A percentile compares a stretch with the other conserved stretches of the same genome.
Evolutionary conservation across 2,888 invertebrate species (phyloP).

Genomic region (Corbicula japonica): DNA sequence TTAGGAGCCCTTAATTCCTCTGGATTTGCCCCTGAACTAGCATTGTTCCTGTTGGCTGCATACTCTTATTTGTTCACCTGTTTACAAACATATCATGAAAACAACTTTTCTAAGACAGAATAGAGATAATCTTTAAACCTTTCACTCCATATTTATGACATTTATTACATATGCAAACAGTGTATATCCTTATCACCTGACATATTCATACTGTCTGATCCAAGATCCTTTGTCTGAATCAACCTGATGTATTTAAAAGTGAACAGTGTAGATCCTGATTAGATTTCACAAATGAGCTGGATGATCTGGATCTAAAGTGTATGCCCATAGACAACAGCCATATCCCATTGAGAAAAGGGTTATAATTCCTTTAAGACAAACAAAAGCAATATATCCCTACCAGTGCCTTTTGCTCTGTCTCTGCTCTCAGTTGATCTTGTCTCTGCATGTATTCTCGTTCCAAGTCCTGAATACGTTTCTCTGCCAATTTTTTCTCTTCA

Average conservation of each 20-base stretch:
- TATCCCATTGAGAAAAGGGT: background rate
- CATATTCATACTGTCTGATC: no score
- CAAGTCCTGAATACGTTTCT: slow-evolving; percentile 75
- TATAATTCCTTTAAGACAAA: background rate
- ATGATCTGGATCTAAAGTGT: background rate
- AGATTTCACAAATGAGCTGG: background rate
- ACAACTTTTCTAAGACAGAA: no score
- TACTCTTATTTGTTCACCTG: no score
- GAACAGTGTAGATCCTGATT: background rate
- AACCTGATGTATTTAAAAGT: background rate
- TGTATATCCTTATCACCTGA: no score
- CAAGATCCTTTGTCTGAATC: background rate
- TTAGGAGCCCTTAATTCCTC: no score
- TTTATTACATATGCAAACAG: no score
- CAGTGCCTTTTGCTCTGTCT: slow-evolving; percentile 77
- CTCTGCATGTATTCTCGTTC: slow-evolving; percentile 75
- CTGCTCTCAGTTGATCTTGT: slow-evolving; percentile 71
- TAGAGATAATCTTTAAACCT: no score
- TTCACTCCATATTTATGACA: no score
- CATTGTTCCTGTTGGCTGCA: no score
- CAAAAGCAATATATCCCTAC: slow-evolving; percentile 40
- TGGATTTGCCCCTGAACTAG: no score
- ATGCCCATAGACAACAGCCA: background rate
- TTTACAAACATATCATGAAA: no score
- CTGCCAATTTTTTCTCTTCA: slow-evolving; percentile 78